A percentile compares a stretch with the other conserved stretches of the same genome.
Evolutionary conservation across 2,113 vertebrate genomes (phyloP).

Genomic region (Xiphorhynchus elegans): DNA sequence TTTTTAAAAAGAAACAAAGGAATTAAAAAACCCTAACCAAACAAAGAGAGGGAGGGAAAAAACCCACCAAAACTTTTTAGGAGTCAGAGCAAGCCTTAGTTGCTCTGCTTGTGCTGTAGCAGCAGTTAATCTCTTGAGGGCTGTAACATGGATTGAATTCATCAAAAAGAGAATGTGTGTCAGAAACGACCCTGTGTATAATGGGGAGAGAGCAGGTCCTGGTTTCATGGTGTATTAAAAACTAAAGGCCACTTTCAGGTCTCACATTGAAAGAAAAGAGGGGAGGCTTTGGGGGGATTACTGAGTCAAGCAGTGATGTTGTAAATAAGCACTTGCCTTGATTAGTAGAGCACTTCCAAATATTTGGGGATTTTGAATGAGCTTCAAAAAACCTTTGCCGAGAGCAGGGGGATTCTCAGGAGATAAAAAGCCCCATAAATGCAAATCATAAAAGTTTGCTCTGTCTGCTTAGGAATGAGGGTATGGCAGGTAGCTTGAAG

Average conservation of each 20-base stretch:
- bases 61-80: background rate
- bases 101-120: background rate
- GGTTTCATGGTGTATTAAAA: constrained; percentile 41
- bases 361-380: background rate
- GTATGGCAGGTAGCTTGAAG: background rate
- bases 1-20: background rate
- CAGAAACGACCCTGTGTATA: constrained; percentile 5
- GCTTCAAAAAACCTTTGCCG: background rate
- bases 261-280: background rate
- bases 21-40: background rate
- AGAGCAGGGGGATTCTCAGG: background rate
- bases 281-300: background rate
- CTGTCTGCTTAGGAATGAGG: background rate
- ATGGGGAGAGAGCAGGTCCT: background rate
- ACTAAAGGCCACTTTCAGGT: constrained; percentile 26
- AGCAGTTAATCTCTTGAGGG: constrained; percentile 5
- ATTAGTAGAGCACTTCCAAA: background rate
- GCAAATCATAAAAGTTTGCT: background rate
- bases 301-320: background rate
- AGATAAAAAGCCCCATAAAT: background rate
- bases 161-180: background rate
- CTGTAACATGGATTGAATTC: constrained; percentile 5
- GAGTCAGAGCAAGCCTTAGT: background rate
- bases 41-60: background rate
- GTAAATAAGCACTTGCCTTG: background rate